Evolutionary conservation across 1,140 invertebrate species (phyloP).

Genomic region (Octopus bimaculoides): DNA sequence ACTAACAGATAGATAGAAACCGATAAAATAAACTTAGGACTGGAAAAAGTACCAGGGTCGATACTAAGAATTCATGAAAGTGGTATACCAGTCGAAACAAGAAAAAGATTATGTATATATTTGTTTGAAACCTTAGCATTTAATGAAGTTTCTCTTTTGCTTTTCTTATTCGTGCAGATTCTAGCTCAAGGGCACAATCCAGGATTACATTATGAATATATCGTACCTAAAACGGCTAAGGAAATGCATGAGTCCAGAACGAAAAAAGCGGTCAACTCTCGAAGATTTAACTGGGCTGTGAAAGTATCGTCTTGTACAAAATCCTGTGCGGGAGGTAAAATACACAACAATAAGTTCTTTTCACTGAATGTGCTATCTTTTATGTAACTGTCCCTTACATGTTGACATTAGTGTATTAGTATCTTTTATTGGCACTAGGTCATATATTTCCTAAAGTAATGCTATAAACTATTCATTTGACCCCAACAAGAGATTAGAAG

Average conservation of each 20-base stretch:
- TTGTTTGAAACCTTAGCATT: neutral
- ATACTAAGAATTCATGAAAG: neutral
- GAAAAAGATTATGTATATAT: neutral
- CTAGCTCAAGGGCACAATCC: slow-evolving; percentile 44
- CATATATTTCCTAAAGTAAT: no score
- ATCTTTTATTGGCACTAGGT: no score
- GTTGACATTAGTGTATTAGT: no score
- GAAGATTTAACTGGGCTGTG: slow-evolving; percentile 34
- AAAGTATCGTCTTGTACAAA: slow-evolving; percentile 31
- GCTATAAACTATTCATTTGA: no score
- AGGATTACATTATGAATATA: slow-evolving; percentile 43
- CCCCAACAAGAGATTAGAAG: no score
- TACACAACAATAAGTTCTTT: no score
- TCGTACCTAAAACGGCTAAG: slow-evolving; percentile 28
- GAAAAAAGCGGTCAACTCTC: neutral
- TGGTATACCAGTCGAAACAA: neutral
- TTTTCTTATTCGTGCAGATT: slow-evolving; percentile 27
- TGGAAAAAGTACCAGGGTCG: neutral
- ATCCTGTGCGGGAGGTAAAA: slow-evolving; percentile 36
- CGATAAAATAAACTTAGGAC: neutral
- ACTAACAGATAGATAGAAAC: neutral
- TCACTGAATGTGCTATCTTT: no score
- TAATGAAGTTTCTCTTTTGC: neutral
- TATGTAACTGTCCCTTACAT: no score
- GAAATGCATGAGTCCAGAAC: slow-evolving; percentile 9